These are phyloP conservation scores for Pseudococcus longispinus DNA, from an alignment of 2,888 invertebrate genomes.

Conservation along the genomic window DNA sequence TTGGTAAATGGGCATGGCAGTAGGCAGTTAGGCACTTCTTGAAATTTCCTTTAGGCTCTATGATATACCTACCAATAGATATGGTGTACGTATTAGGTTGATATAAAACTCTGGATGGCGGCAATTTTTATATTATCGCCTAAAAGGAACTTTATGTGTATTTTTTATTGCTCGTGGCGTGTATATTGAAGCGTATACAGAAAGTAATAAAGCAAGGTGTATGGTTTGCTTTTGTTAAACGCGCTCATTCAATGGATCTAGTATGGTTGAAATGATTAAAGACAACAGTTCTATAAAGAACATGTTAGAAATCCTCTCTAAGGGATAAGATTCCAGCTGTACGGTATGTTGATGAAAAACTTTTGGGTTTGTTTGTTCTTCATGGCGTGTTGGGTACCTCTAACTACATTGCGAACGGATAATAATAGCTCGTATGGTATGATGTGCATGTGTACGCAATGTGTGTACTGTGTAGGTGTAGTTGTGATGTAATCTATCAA, in stretches of 20 bases:
- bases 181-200: background rate
- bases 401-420: too few relatives aligned
- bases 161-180: constrained; percentile 4
- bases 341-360: background rate
- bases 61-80: background rate
- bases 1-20: background rate
- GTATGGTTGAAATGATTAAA: constrained; percentile 1
- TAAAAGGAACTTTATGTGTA: constrained; percentile 27
- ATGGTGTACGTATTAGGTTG: background rate
- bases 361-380: background rate
- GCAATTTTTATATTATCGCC: constrained; percentile 25
- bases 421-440: too few relatives aligned
- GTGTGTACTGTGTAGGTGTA: too few relatives aligned
- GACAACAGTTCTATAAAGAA: background rate
- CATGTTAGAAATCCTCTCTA: background rate
- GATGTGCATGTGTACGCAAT: too few relatives aligned
- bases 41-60: background rate
- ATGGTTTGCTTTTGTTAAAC: background rate
- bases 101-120: background rate
- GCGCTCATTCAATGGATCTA: background rate
- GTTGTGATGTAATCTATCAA: too few relatives aligned
- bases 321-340: background rate
- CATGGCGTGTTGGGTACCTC: background rate
- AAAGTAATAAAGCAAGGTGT: constrained; percentile 27
- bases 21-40: background rate